phyloP scores from a whole-genome alignment of 2,888 invertebrate species.

The Bembecia ichneumoniformis region DNA sequence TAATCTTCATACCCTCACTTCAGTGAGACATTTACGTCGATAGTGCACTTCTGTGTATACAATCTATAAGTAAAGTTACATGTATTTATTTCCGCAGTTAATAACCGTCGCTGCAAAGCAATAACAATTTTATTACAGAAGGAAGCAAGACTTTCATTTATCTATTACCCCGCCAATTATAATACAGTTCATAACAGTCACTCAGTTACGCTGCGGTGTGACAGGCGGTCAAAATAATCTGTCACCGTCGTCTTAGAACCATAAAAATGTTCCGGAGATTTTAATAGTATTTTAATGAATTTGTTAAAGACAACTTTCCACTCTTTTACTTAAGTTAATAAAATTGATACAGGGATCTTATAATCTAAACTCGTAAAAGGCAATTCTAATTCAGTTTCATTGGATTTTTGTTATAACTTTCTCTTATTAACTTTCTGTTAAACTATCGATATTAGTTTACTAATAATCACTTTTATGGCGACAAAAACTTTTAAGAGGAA shows the following conservation, averaged over 20 bases:
- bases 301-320: constrained; percentile 24
- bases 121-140: neutral
- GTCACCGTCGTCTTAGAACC: neutral
- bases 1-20: no score
- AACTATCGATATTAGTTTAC: no score
- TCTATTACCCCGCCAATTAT: neutral
- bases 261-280: constrained; percentile 17
- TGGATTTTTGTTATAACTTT: no score
- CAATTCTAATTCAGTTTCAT: no score
- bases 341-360: neutral
- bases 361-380: neutral
- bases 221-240: constrained; percentile 2
- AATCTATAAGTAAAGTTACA: no score
- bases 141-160: neutral
- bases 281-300: constrained; percentile 34
- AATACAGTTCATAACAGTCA: neutral
- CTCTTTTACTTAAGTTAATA: constrained; percentile 12
- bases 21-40: no score
- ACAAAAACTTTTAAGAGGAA: no score
- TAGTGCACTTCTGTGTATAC: no score
- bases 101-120: no score
- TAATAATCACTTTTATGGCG: no score
- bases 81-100: no score
- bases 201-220: constrained; percentile 6
- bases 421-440: no score